Base-by-base conservation (phyloP, 2,888 invertebrate species). In the Drosophila hamatofila region DNA sequence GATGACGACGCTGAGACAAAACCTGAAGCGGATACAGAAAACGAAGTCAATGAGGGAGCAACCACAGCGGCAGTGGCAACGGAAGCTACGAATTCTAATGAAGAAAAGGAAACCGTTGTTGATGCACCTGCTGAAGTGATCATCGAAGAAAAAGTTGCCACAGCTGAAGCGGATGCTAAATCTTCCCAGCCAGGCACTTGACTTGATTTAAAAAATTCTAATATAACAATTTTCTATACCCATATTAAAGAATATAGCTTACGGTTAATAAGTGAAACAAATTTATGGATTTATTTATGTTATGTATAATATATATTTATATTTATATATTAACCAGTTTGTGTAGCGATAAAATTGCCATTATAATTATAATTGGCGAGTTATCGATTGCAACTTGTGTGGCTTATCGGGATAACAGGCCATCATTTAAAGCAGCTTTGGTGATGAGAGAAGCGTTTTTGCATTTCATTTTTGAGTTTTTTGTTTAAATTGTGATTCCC, bases 381-480 rank as follows among this genome's bases (percentile, higher is more conserved):
- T 46, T 55, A 71, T 55, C 83, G 83, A 52, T 58, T 68, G 54
- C 68, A 35, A 23, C 14, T 52, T 46, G 33, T 72, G 48, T 62
- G 54, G 51, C 46, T 54, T 54, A 54, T 54, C 23, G 12, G 18
- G 30, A 27, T 61, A 63, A 42, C 67, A 82, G 80, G 88, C 60
- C 83, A 75, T 83, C 62, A 49, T 56, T 67, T 83, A 83, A 84
- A 84, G 84, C 87, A 78, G 89, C 75, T 84, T 83, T 83, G 78
- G 84, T 84, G 89, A 81, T 58, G 74, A 77, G 61, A 64, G 37
- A 88, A 83, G 84, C 84, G 48, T 65, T 79, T 79, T 78, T 73
- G 66, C 56, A 67, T 63, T 62, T 58, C 2, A 14, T 65, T 39
- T 35, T 48, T 56, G 23, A 55, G 33, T n/a, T 30, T 55, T 65